phyloP scores from a whole-genome alignment of 2,113 vertebrate species.

The Cryptotis parvus region DNA sequence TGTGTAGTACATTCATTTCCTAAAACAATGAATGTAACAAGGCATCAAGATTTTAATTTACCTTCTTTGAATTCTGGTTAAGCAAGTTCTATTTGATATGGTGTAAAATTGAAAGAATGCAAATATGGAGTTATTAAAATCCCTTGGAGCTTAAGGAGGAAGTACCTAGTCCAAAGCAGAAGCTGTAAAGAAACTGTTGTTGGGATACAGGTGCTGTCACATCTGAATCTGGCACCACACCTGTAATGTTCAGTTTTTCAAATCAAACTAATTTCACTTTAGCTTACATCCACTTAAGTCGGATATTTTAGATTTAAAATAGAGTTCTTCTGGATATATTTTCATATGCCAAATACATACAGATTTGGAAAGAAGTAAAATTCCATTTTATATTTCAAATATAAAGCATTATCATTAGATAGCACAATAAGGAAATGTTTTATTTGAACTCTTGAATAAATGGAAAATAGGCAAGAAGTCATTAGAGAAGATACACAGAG shows the following conservation, averaged over 20 bases:
- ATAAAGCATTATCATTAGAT: background rate
- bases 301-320: background rate
- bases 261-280: background rate
- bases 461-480: constrained; percentile 3
- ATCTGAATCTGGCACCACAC: background rate
- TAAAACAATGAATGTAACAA: background rate
- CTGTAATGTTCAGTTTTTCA: background rate
- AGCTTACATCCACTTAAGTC: background rate
- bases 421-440: too few relatives aligned
- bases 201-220: background rate
- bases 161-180: background rate
- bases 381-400: background rate
- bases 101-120: too few relatives aligned
- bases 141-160: background rate
- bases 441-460: background rate
- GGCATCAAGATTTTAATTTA: background rate
- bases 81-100: background rate
- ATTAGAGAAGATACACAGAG: background rate
- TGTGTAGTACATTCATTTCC: background rate
- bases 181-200: background rate
- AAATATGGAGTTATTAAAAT: background rate
- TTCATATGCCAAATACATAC: background rate
- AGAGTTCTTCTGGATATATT: background rate
- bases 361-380: constrained; percentile 16
- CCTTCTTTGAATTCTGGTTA: background rate